A percentile compares a stretch with the other conserved stretches of the same genome.
Evolutionary conservation across 1,140 invertebrate species (phyloP).

Genomic region (Rhizoglyphus robini): DNA sequence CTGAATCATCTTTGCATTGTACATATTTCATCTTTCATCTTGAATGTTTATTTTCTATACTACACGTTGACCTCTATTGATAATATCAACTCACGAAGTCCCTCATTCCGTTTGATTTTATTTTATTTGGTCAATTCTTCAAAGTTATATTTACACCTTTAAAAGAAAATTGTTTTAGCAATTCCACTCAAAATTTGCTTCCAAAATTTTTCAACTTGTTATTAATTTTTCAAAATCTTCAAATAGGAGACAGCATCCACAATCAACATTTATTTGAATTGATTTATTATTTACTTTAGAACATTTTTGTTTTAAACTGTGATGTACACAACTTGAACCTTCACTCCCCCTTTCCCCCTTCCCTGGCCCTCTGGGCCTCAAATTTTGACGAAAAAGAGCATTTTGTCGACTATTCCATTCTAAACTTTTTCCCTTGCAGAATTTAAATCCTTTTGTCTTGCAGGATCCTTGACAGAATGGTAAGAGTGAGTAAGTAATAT

Average conservation of each 20-base stretch:
- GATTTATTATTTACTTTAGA: background rate
- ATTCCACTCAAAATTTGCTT: background rate
- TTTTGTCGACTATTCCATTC: background rate
- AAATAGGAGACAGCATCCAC: background rate
- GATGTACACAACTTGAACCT: background rate
- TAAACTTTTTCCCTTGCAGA: too few species aligned
- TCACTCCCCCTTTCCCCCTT: slow-evolving; percentile 2
- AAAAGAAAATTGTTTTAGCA: background rate
- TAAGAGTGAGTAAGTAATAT: too few species aligned
- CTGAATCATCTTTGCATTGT: background rate
- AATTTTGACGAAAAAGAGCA: slow-evolving; percentile 14
- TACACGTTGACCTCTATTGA: background rate
- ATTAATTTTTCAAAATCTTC: background rate
- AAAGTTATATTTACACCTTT: background rate
- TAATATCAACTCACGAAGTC: background rate
- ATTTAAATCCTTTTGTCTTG: too few species aligned
- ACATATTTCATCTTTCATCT: background rate
- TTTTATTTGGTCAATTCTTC: slow-evolving; percentile 1
- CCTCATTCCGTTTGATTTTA: slow-evolving; percentile 2
- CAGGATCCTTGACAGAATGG: too few species aligned
- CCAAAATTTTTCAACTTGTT: background rate
- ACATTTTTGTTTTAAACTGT: background rate
- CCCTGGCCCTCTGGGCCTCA: slow-evolving; percentile 1
- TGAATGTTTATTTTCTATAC: background rate
- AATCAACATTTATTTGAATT: background rate